Evolutionary conservation across 2,797 vertebrate species (phyloP), one percentile per base, ranked within the genome.

Genomic region (Allobates femoralis): DNA sequence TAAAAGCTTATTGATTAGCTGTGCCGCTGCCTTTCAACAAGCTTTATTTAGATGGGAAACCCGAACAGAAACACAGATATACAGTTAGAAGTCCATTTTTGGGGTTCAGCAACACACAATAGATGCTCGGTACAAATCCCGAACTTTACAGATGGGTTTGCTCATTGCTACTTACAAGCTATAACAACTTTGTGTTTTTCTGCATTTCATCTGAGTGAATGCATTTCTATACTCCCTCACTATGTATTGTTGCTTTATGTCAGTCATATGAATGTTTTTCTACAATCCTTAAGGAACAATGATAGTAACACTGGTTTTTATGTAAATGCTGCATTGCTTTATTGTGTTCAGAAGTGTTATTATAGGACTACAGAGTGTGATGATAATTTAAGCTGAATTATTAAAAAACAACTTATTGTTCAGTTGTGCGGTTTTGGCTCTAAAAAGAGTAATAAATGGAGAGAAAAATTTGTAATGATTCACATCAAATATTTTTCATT

Each of bases 401-500:
- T 79, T 60, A 3, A 60, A 55, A 62, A 58, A 41, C 41, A 30
- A n/a, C 14, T 26, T 23, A 79, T 18, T 77, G 55, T 60, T 58
- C 23, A 74, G 16, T 74, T 74, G 41, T 50, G 41, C 41, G 46
- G 23, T 79, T 79, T n/a, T 23, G 21, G 1, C 23, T 58, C 30
- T 79, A 60, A n/a, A 66, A 64, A 21, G 60, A 28, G 3, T 81
- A 41, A 66, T 50, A 81, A 51, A 30, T 66, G 26, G 23, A 66
- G 18, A 51, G 21, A 51, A 62, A 50, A 51, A 28, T 30, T 32
- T 60, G 34, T 79, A 60, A 58, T 60, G 75, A 79, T 79, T 37
- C 56, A 37, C 60, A 67, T 26, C n/a, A 79, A 56, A 50, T 80
- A 32, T 74, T 73, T 56, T 80, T 80, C 41, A 66, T 41, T 80